A percentile compares a stretch with the other conserved stretches of the same genome.
Conservation (phyloP, 2,113 vertebrate genomes). For the Scartelaos histophorus region DNA sequence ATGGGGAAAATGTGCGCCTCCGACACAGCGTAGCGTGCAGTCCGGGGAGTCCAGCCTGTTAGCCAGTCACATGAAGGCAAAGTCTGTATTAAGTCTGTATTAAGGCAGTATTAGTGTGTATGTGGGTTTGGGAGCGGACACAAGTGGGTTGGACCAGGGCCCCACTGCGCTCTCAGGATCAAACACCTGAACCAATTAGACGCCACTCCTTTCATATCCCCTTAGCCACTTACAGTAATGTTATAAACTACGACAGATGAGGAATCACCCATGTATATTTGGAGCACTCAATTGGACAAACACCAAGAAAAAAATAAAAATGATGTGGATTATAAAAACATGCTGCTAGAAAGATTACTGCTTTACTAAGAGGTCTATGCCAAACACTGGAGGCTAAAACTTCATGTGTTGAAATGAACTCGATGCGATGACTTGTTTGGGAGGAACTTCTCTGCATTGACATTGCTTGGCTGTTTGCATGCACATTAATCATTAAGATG, state of each 20-base stretch:
- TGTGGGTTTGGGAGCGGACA: constrained; percentile 16
- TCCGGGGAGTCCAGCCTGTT: constrained; percentile 64
- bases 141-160: constrained; percentile 49
- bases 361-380: constrained; percentile 35
- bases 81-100: constrained; percentile 51
- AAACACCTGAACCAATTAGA: constrained; percentile 71
- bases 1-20: constrained; percentile 64
- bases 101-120: constrained; percentile 17
- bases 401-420: constrained; percentile 26
- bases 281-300: constrained; percentile 40
- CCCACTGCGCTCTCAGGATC: constrained; percentile 63
- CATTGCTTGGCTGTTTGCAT: constrained; percentile 43
- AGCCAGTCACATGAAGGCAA: constrained; percentile 50
- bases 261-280: constrained; percentile 30
- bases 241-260: constrained; percentile 36
- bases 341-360: constrained; percentile 37
- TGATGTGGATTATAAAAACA: constrained; percentile 46
- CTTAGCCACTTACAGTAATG: constrained; percentile 63
- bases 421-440: constrained; percentile 6
- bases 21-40: constrained; percentile 43
- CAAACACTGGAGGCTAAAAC: constrained; percentile 42
- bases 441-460: constrained; percentile 20
- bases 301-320: constrained; percentile 46
- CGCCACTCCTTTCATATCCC: constrained; percentile 44
- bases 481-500: constrained; percentile 61